Conservation (phyloP, 2,888 invertebrate species). For the Perdita meconis region DNA sequence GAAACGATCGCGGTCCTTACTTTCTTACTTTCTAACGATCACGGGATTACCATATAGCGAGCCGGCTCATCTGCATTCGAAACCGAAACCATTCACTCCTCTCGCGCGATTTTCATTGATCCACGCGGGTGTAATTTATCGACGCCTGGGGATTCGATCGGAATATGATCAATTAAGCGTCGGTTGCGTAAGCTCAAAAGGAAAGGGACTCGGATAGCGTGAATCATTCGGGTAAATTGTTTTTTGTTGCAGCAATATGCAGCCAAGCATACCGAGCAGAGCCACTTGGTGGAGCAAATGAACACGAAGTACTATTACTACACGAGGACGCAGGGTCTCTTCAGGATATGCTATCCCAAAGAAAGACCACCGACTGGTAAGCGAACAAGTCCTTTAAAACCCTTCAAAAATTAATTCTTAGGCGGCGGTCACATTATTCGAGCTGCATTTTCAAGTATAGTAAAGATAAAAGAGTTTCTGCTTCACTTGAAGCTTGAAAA, state of each 20-base stretch:
- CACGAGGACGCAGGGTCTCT: constrained; percentile 96
- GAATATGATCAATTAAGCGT: constrained; percentile 12
- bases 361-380: constrained; percentile 94
- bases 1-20: constrained; percentile 19
- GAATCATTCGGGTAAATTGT: constrained; percentile 49
- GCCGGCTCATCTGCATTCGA: constrained; percentile 54
- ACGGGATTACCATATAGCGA: constrained; percentile 49
- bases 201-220: constrained; percentile 12
- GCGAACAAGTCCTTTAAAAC: constrained; percentile 57
- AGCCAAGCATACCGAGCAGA: constrained; percentile 89
- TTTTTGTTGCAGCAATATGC: constrained; percentile 88
- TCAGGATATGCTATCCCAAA: constrained; percentile 97
- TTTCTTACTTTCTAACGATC: constrained; percentile 66
- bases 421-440: no score
- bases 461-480: no score
- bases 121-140: not conserved
- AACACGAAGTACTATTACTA: constrained; percentile 95
- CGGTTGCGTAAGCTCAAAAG: not conserved
- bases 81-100: constrained; percentile 36
- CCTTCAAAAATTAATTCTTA: no score
- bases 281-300: constrained; percentile 90
- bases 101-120: constrained; percentile 20
- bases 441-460: no score
- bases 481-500: no score
- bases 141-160: constrained; percentile 3